Evolutionary conservation across 2,888 invertebrate species (phyloP).

Genomic region (Himalopsyche japonica): DNA sequence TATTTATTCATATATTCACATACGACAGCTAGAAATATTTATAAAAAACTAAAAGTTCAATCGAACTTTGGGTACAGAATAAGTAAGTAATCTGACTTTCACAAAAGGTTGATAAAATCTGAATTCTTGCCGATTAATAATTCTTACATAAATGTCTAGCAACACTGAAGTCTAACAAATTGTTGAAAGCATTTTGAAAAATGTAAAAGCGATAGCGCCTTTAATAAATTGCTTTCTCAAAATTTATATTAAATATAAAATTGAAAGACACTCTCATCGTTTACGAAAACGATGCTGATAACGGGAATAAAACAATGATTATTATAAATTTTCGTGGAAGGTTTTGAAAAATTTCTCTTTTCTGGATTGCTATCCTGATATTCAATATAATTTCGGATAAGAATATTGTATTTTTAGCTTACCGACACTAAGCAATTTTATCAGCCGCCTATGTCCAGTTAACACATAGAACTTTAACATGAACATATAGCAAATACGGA

Average conservation of each 20-base stretch:
- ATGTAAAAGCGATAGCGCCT: not conserved
- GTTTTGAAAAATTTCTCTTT: not conserved
- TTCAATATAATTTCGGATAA: not conserved
- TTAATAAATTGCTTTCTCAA: not conserved
- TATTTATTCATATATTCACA: too few species aligned
- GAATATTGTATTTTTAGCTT: too few species aligned
- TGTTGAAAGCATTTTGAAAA: not conserved
- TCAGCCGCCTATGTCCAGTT: too few species aligned
- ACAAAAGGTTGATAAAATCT: not conserved
- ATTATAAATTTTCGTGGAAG: not conserved
- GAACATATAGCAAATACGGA: too few species aligned
- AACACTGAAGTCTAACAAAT: not conserved
- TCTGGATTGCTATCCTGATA: not conserved
- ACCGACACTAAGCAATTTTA: too few species aligned
- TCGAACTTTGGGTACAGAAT: too few species aligned
- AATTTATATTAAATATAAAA: not conserved
- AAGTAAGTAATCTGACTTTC: not conserved
- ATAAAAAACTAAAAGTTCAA: too few species aligned
- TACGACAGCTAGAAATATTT: too few species aligned
- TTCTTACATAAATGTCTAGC: not conserved
- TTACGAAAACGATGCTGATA: not conserved
- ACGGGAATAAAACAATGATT: not conserved
- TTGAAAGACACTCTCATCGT: not conserved
- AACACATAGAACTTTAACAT: too few species aligned
- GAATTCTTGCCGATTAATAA: not conserved